Evolutionary conservation across 2,888 invertebrate species (phyloP), one percentile per base, ranked within the genome.

Genomic region (Eilema sororculum): DNA sequence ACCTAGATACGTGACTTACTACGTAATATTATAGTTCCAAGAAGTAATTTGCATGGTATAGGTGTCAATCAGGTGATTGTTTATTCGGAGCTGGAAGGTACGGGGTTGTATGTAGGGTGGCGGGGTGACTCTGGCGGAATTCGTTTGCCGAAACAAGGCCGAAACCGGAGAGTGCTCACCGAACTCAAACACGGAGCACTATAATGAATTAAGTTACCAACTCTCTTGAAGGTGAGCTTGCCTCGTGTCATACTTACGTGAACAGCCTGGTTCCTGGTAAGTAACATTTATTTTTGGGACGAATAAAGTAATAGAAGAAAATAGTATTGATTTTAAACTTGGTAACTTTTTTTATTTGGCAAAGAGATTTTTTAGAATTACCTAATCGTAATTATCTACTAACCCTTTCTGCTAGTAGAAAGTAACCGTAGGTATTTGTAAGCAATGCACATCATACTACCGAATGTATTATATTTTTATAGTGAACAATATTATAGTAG

Each of bases 191-290:
- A 93, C 87, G 89, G 88, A 86, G 85, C 89, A 88, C 90, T 91
- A 90, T 93, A 94, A 93, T 94, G 93, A 94, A 94, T 94, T 92
- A 93, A 94, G 93, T 94, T 94, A 93, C 87, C 82, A 91, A 93
- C 91, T 92, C 92, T 82, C 87, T 79, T 84, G 83, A 81, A 89
- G 84, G 84, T 80, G 82, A 85, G 85, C 88, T 88, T 86, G 82
- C 84, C 86, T 87, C 84, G 82, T 89, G 91, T 91, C 90, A 90
- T 88, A 89, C 89, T 88, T 87, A 78, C 87, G 86, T 85, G 85
- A 84, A 79, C 79, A 76, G 76, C n/a, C 77, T 80, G 78, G 73
- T 76, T 70, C 71, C 76, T 73, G 73, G 59, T 46, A 41, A 52
- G 52, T 52, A 8, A 9, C 52, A 52, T 9, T 52, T n/a, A 52